phyloP scores from a whole-genome alignment of 2,888 invertebrate genomes.

The Julus scanicus region DNA sequence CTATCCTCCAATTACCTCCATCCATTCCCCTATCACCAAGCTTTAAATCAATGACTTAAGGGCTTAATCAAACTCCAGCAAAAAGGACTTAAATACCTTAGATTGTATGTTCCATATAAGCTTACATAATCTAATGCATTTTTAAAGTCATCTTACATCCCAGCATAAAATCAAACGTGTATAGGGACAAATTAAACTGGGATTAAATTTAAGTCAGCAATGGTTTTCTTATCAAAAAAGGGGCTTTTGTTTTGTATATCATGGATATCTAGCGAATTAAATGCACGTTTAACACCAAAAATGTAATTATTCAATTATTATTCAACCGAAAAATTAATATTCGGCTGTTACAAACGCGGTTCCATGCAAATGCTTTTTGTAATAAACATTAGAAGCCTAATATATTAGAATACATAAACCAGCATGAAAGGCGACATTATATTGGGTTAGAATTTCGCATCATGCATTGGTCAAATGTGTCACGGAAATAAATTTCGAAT shows the following conservation, averaged over 20 bases:
- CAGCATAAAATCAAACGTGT: background rate
- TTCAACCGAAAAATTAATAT: background rate
- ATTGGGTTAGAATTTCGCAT: background rate
- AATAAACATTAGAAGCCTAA: background rate
- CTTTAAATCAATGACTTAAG: slow-evolving; percentile 7
- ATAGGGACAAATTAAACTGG: background rate
- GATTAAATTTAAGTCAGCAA: background rate
- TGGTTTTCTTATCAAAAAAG: background rate
- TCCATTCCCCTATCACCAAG: background rate
- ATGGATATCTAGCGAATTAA: background rate
- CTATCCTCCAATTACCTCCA: background rate
- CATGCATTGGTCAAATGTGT: background rate
- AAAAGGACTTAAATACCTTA: slow-evolving; percentile 23
- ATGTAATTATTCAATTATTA: slow-evolving; percentile 8
- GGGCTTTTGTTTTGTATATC: background rate
- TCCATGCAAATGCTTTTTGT: background rate
- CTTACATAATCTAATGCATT: slow-evolving; percentile 4
- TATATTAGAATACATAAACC: background rate
- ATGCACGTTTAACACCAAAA: background rate
- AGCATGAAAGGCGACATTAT: background rate
- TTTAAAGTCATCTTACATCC: slow-evolving; percentile 2
- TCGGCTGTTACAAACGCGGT: background rate
- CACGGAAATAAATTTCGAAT: slow-evolving; percentile 3
- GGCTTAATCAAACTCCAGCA: background rate
- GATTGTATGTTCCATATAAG: background rate